A percentile compares a stretch with the other conserved stretches of the same genome.
Evolutionary conservation across 2,888 invertebrate species (phyloP).

Genomic region (Linnaemya vulpina): DNA sequence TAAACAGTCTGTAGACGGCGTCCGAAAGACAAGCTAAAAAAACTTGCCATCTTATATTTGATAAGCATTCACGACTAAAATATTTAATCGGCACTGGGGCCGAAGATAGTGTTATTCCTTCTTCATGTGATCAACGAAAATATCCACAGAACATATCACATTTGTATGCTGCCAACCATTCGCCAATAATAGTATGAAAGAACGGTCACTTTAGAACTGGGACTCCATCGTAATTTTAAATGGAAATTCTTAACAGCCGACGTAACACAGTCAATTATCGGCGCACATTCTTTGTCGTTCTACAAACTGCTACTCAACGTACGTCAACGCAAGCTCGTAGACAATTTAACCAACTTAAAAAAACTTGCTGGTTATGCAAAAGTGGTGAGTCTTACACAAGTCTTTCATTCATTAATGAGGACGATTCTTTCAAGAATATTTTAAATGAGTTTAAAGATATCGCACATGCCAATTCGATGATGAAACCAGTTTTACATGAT

Average conservation of each 20-base stretch:
- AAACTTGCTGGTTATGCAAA: no score
- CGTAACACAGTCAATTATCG: conserved; percentile 72
- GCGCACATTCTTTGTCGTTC: conserved; percentile 69
- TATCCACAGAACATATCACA: not conserved
- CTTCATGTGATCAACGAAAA: conserved; percentile 13
- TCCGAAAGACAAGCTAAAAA: conserved; percentile 11
- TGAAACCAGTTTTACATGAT: not conserved
- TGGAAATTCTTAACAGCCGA: conserved; percentile 74
- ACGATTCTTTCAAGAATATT: conserved; percentile 47
- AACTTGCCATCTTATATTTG: conserved; percentile 51
- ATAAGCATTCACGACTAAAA: conserved; percentile 34
- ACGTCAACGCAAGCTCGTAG: conserved; percentile 48
- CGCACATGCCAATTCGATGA: no score
- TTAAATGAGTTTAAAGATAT: conserved; percentile 47
- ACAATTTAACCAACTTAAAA: conserved; percentile 36
- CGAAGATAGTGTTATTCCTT: conserved; percentile 67
- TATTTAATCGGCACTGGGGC: conserved; percentile 70
- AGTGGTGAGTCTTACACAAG: conserved; percentile 26
- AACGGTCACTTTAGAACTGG: conserved; percentile 39
- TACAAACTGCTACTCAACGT: conserved; percentile 38
- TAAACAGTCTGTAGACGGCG: conserved; percentile 53
- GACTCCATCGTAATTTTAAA: conserved; percentile 71
- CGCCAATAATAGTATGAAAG: conserved; percentile 60
- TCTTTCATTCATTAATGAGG: conserved; percentile 48
- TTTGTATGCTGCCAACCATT: conserved; percentile 55